These are phyloP conservation scores for Micromys minutus DNA, from an alignment of 2,113 vertebrate species.

Conservation along the genomic window DNA sequence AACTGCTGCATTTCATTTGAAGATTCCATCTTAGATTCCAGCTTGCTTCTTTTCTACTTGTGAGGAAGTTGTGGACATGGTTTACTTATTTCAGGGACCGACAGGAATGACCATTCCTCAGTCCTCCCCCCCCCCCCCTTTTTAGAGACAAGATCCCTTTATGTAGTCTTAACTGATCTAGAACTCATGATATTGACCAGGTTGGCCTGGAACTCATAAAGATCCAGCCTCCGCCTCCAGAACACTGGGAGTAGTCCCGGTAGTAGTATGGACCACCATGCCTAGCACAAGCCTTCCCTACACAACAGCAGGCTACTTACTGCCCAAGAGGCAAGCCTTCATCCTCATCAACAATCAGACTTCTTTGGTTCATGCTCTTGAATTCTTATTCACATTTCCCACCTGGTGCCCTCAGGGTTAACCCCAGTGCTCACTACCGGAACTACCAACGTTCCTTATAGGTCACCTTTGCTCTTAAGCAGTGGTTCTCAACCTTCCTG, in stretches of 20 bases:
- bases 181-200: neutral
- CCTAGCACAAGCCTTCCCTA: neutral
- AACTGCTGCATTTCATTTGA: neutral
- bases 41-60: neutral
- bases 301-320: neutral
- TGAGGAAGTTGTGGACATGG: neutral
- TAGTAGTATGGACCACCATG: neutral
- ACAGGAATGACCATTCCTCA: neutral
- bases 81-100: neutral
- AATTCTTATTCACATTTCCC: neutral
- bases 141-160: neutral
- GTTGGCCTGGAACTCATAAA: neutral
- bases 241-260: neutral
- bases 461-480: neutral
- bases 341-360: neutral
- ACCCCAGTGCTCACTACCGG: neutral
- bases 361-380: neutral
- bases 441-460: neutral
- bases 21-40: neutral
- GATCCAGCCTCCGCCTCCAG: neutral
- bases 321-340: neutral
- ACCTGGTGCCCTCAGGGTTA: neutral
- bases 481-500: neutral
- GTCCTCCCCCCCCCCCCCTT: too few species aligned
- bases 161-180: neutral